Evolutionary conservation across 2,113 vertebrate genomes (phyloP), one percentile per base, ranked within the genome.

Genomic region (Oryzias celebensis): DNA sequence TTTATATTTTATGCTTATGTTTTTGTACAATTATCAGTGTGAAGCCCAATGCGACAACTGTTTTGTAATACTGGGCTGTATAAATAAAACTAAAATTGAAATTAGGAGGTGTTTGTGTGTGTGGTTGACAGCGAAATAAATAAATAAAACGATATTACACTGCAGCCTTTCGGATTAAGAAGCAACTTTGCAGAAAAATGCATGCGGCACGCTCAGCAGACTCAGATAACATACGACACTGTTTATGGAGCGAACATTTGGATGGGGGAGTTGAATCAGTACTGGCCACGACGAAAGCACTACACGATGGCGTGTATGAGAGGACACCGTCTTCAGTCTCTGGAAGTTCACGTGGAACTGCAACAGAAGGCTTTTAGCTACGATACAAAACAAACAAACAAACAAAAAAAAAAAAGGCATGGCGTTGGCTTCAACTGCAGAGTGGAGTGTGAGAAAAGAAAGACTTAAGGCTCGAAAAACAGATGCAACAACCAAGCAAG

Each of bases 341-440:
- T 66, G 68, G 14, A 49, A 48, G 41, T 58, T 52, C 24, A 61
- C 24, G 59, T 8, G 5, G 42, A 36, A n/a, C 41, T 52, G 13
- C 3, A 45, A 22, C 24, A 16, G 6, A n/a, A 71, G 50, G 57
- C 50, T 28, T 68, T 47, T 72, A 77, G 60, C 62, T 65, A 66
- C 47, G 8, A 36, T 3, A 65, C 45, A 70, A 52, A 71, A 65
- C 22, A 61, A 57, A 58, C 20, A 20, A 20, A 20, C 20, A 20
- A 20, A 20, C 20, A 43, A 65, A n/a, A 77, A 77, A 70, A 77
- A n/a, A 86, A 77, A 88, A 87, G 85, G 82, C 84, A 80, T 85
- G 82, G 61, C 20, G 56, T 83, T 28, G 51, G 67, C 56, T 80
- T 51, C 44, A 57, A 72, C 55, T 77, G 56, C 49, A 36, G 71